A percentile compares a stretch with the other conserved stretches of the same genome.
These are phyloP conservation scores for Alaudala cheleensis DNA, from an alignment of 2,113 vertebrate species.

Conservation along the genomic window DNA sequence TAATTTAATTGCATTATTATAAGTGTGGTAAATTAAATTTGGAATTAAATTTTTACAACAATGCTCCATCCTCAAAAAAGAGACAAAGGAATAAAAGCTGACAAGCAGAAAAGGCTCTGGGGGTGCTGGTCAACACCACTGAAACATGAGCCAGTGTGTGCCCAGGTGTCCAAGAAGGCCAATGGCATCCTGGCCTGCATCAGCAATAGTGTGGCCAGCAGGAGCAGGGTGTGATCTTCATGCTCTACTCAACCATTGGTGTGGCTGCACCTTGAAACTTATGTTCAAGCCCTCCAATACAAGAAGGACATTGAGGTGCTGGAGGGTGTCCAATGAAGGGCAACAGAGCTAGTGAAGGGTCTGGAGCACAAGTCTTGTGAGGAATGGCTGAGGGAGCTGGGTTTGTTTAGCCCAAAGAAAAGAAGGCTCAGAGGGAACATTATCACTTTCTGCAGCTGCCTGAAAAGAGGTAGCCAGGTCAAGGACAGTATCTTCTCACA, in stretches of 20 bases:
- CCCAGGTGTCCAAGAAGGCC: not conserved
- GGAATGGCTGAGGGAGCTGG: not conserved
- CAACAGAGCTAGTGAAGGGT: not conserved
- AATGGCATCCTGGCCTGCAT: not conserved
- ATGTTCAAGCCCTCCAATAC: not conserved
- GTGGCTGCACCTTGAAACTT: not conserved
- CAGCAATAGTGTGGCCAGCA: not conserved
- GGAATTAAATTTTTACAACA: not conserved
- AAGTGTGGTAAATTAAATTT: not conserved
- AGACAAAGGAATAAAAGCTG: not conserved
- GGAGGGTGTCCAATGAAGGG: rapidly evolving
- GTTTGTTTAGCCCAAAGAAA: not conserved
- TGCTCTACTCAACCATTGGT: not conserved
- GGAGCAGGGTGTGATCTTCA: not conserved
- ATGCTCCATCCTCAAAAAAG: not conserved
- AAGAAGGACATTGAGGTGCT: not conserved
- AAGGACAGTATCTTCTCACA: not conserved
- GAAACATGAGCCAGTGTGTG: not conserved
- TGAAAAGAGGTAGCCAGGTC: not conserved
- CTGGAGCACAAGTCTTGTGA: not conserved
- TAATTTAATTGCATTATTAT: not conserved
- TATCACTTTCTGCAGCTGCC: not conserved
- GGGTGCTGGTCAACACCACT: rapidly evolving
- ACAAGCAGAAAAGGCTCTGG: not conserved
- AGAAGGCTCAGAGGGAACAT: not conserved